Evolutionary conservation across 2,113 vertebrate genomes (phyloP).

Genomic region (Notarius quadriscutis): DNA sequence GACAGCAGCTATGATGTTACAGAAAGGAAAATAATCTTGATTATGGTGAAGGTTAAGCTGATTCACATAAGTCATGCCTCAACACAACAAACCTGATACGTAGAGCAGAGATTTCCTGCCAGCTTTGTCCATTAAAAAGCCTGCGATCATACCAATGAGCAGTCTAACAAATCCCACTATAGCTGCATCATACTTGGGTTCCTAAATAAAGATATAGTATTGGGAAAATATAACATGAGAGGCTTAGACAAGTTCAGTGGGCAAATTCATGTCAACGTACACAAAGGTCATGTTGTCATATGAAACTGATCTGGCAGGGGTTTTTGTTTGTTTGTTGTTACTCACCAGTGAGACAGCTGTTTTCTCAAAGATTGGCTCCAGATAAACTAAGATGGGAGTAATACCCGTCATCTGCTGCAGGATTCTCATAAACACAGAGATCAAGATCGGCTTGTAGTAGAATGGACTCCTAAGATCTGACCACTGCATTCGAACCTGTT

Average conservation of each 20-base stretch:
- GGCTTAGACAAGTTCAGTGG: not conserved
- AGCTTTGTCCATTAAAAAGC: conserved; percentile 85
- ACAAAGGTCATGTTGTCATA: not conserved
- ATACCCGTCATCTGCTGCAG: conserved; percentile 93
- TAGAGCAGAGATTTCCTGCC: conserved; percentile 89
- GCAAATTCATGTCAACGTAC: not conserved
- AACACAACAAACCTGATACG: conserved; percentile 65
- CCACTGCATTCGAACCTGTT: conserved; percentile 68
- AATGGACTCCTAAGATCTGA: conserved; percentile 74
- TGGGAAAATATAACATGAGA: not conserved
- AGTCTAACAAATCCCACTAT: conserved; percentile 85
- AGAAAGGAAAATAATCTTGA: not conserved
- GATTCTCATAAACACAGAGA: conserved; percentile 93
- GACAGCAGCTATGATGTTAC: not conserved
- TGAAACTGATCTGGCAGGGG: not conserved
- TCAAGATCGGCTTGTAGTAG: too few relatives aligned
- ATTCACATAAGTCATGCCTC: conserved; percentile 4
- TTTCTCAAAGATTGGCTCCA: conserved; percentile 85
- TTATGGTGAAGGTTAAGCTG: not conserved
- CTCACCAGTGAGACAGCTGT: conserved; percentile 79
- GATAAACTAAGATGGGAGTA: conserved; percentile 86
- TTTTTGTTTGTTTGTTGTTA: not conserved
- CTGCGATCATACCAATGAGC: conserved; percentile 77
- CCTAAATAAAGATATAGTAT: too few relatives aligned
- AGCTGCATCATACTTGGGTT: conserved; percentile 81